Conservation (phyloP, 2,888 invertebrate genomes). For the Polia nebulosa region DNA sequence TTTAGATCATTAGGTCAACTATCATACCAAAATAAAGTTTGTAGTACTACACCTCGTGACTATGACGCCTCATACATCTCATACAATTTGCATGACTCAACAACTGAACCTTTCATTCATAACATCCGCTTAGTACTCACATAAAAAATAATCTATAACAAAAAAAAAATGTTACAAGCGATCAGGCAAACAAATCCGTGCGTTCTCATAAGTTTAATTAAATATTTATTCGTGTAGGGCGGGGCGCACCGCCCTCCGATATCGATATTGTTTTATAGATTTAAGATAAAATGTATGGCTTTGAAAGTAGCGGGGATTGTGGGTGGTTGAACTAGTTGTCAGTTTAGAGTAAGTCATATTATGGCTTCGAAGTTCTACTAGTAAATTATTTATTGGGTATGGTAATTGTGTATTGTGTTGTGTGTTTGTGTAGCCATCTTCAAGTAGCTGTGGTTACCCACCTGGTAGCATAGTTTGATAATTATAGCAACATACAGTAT, state of each 20-base stretch:
- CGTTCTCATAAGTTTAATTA: constrained; percentile 88
- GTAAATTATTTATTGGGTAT: neutral
- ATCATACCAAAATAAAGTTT: neutral
- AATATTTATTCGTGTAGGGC: constrained; percentile 90
- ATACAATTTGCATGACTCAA: constrained; percentile 51
- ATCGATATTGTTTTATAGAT: constrained; percentile 90
- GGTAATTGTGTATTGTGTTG: too few species aligned
- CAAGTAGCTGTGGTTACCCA: too few species aligned
- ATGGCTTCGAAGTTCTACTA: neutral
- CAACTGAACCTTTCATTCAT: constrained; percentile 60
- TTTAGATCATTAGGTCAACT: constrained; percentile 18
- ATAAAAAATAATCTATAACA: constrained; percentile 58
- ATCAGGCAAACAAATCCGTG: constrained; percentile 76
- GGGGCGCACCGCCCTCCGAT: constrained; percentile 83
- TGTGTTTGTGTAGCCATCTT: neutral
- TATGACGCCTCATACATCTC: constrained; percentile 22
- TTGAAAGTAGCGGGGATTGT: constrained; percentile 63
- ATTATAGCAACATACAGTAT: neutral
- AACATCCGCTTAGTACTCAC: constrained; percentile 62
- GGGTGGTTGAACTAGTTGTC: constrained; percentile 16
- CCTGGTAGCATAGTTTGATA: too few species aligned
- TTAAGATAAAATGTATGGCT: constrained; percentile 78
- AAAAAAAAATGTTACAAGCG: constrained; percentile 66
- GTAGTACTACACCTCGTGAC: constrained; percentile 11
- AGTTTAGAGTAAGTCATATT: neutral